A percentile compares a stretch with the other conserved stretches of the same genome.
These are phyloP conservation scores for Macrotis lagotis DNA, from an alignment of 2,113 vertebrate genomes.

Conservation along the genomic window DNA sequence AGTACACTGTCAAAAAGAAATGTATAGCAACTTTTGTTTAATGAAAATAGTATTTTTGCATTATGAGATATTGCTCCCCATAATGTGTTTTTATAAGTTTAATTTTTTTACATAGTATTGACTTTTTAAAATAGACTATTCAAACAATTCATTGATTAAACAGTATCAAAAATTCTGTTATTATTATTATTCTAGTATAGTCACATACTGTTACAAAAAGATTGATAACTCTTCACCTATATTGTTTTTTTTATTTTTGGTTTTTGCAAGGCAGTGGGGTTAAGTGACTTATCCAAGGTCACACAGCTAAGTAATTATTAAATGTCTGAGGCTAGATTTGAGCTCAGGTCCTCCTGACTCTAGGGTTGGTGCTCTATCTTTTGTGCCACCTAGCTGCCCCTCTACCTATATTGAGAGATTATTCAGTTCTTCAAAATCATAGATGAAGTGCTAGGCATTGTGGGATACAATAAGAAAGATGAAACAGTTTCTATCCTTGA, in stretches of 20 bases:
- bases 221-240: too few species aligned
- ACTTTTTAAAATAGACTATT: not conserved
- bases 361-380: too few species aligned
- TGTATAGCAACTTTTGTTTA: not conserved
- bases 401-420: not conserved
- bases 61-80: not conserved
- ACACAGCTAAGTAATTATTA: too few species aligned
- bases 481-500: not conserved
- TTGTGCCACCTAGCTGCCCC: too few species aligned
- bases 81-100: not conserved
- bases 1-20: not conserved
- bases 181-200: too few species aligned
- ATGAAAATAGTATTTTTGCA: not conserved
- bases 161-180: not conserved
- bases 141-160: not conserved
- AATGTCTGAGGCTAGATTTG: too few species aligned
- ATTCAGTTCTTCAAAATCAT: not conserved
- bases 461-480: not conserved
- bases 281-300: too few species aligned
- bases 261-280: too few species aligned
- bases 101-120: not conserved
- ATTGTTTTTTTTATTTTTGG: too few species aligned
- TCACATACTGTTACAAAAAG: too few species aligned
- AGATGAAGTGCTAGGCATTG: not conserved
- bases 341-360: too few species aligned